phyloP scores from a whole-genome alignment of 1,140 invertebrate genomes.

The Leptestheria dahalacensis region DNA sequence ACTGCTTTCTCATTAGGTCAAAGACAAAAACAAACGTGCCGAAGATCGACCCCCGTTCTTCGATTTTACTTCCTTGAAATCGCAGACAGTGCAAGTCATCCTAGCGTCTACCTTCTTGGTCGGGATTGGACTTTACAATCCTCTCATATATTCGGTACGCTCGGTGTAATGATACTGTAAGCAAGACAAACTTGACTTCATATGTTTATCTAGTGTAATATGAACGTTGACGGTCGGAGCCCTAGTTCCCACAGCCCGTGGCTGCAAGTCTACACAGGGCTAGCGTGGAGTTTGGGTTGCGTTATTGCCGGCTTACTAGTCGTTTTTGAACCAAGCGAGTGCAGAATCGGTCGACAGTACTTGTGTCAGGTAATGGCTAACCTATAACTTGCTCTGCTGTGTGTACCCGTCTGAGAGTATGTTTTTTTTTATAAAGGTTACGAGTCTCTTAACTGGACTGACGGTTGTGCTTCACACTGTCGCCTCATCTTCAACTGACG shows the following conservation, averaged over 20 bases:
- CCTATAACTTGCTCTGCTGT: no score
- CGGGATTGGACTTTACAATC: conserved; percentile 69
- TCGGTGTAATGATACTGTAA: no score
- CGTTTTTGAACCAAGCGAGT: conserved; percentile 64
- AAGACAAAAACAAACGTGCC: conserved; percentile 23
- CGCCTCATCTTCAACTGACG: not conserved
- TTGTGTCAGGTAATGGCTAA: conserved; percentile 43
- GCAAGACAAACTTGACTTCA: no score
- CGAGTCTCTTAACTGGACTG: conserved; percentile 5
- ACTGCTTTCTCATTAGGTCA: conserved; percentile 16
- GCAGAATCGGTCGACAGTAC: conserved; percentile 69
- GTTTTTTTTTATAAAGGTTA: no score
- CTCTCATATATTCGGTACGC: conserved; percentile 24
- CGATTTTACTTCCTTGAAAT: conserved; percentile 65
- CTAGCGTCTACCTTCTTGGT: conserved; percentile 59
- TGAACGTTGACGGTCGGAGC: not conserved
- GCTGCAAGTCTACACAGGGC: conserved; percentile 59
- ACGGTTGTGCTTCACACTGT: conserved; percentile 1
- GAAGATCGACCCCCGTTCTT: conserved; percentile 69
- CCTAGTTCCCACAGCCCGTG: conserved; percentile 22
- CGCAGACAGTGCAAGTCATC: conserved; percentile 66
- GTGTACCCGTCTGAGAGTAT: no score
- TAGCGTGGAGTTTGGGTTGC: conserved; percentile 68
- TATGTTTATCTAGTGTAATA: not conserved
- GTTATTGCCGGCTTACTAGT: conserved; percentile 66